A percentile compares a stretch with the other conserved stretches of the same genome.
These are phyloP conservation scores for Phocides pigmalion DNA, from an alignment of 1,140 invertebrate species.

Conservation along the genomic window DNA sequence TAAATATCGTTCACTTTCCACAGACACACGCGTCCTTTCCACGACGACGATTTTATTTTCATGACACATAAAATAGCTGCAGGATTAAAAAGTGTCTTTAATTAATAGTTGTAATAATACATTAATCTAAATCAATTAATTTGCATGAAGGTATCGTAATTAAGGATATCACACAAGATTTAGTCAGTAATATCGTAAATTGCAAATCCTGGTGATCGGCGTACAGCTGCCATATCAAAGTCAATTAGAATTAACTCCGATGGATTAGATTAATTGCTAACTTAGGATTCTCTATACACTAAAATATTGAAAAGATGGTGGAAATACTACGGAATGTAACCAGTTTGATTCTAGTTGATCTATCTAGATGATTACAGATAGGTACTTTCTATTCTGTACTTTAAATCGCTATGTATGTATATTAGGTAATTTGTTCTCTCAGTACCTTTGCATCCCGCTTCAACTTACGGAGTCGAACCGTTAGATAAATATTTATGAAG, in stretches of 20 bases:
- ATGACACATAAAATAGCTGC: too few species aligned
- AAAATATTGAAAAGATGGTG: too few species aligned
- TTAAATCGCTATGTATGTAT: too few species aligned
- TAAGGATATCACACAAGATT: slow-evolving; percentile 9
- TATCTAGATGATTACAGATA: not conserved
- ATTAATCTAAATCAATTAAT: not conserved
- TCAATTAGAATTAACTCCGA: not conserved
- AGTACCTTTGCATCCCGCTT: not conserved
- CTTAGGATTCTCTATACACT: not conserved
- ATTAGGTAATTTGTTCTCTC: slow-evolving; percentile 6
- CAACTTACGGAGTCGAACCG: slow-evolving; percentile 8
- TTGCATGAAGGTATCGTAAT: slow-evolving; percentile 12
- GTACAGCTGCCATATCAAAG: slow-evolving; percentile 15
- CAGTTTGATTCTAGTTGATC: too few species aligned
- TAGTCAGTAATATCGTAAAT: slow-evolving; percentile 18
- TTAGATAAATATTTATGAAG: slow-evolving; percentile 17
- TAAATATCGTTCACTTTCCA: too few species aligned
- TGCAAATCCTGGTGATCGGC: slow-evolving; percentile 5
- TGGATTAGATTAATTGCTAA: not conserved
- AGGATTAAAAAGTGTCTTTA: too few species aligned
- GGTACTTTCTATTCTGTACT: not conserved
- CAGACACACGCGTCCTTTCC: too few species aligned
- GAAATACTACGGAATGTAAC: too few species aligned
- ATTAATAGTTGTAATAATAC: not conserved
- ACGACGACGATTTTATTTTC: too few species aligned